Evolutionary conservation across 30 jellyfish, hydroid and myxozoan genomes (phyloP).

Genomic region (Hydra vulgaris): DNA sequence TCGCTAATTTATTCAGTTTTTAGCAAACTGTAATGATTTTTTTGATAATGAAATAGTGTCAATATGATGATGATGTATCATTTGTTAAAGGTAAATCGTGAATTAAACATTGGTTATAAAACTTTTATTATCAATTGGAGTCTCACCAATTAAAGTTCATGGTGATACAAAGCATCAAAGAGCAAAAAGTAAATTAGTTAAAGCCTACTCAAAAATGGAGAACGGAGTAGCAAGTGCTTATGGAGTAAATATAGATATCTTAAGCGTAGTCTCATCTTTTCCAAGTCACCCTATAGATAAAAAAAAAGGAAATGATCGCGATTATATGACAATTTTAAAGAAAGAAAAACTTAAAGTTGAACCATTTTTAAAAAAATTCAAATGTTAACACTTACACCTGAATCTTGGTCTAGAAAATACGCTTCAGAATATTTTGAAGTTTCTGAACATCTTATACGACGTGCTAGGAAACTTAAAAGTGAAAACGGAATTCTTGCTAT

Average conservation of each 20-base stretch:
- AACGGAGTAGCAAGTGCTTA: not conserved
- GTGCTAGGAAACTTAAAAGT: too few species aligned
- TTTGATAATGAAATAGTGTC: too few species aligned
- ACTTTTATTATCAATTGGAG: too few species aligned
- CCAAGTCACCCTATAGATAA: not conserved
- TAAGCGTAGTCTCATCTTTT: not conserved
- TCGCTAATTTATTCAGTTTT: too few species aligned
- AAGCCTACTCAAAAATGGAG: not conserved
- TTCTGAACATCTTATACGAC: constrained; percentile 25
- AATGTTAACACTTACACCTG: constrained; percentile 37
- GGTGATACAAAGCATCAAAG: too few species aligned
- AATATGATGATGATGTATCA: too few species aligned
- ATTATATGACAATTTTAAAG: constrained; percentile 15
- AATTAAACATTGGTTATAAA: too few species aligned
- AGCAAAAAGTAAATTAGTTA: too few species aligned
- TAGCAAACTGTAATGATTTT: too few species aligned
- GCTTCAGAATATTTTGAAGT: constrained; percentile 36
- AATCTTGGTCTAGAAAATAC: constrained; percentile 36
- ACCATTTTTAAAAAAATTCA: constrained; percentile 17
- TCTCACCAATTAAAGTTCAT: too few species aligned
- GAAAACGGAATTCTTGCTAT: too few species aligned
- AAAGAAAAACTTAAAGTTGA: constrained; percentile 19
- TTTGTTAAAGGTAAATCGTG: too few species aligned
- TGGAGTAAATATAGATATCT: not conserved
- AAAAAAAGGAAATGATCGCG: constrained; percentile 19